Percentiles rank a stretch among this genome's conserved stretches.
Evolutionary conservation across 92 coral and sea anemone genomes (phyloP).

Genomic region (Isaurus tuberculatus): DNA sequence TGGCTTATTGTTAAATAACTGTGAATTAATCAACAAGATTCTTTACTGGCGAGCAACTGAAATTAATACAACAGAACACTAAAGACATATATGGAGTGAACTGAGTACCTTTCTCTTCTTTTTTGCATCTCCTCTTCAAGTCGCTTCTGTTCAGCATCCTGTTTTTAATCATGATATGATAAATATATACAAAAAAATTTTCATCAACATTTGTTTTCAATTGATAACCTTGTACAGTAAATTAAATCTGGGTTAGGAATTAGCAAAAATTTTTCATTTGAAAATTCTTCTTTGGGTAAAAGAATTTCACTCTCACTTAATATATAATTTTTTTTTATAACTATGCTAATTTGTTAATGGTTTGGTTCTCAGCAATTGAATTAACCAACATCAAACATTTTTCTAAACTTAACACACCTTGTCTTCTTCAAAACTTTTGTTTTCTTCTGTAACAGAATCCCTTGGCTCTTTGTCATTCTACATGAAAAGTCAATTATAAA

Average conservation of each 20-base stretch:
- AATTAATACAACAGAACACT: neutral
- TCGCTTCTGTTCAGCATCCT: slow-evolving; percentile 87
- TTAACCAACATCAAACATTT: neutral
- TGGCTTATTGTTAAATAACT: no score
- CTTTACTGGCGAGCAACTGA: no score
- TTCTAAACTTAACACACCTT: neutral
- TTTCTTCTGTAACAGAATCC: slow-evolving; percentile 37
- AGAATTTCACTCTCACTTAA: no score
- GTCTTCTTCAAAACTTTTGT: slow-evolving; percentile 25
- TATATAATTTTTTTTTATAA: no score
- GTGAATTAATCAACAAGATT: no score
- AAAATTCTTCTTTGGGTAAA: no score
- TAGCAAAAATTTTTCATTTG: no score
- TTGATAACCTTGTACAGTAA: no score
- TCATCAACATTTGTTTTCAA: no score
- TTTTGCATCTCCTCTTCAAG: slow-evolving; percentile 96
- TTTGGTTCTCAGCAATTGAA: neutral
- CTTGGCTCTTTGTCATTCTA: slow-evolving; percentile 34
- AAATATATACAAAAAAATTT: neutral
- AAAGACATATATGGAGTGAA: neutral
- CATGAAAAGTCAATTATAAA: neutral
- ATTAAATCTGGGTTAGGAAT: no score
- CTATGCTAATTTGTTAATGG: no score
- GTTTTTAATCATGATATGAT: neutral
- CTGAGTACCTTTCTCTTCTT: slow-evolving; percentile 90